Conservation (phyloP, 2,797 vertebrate species). For the Hoplostethus mediterraneus region DNA sequence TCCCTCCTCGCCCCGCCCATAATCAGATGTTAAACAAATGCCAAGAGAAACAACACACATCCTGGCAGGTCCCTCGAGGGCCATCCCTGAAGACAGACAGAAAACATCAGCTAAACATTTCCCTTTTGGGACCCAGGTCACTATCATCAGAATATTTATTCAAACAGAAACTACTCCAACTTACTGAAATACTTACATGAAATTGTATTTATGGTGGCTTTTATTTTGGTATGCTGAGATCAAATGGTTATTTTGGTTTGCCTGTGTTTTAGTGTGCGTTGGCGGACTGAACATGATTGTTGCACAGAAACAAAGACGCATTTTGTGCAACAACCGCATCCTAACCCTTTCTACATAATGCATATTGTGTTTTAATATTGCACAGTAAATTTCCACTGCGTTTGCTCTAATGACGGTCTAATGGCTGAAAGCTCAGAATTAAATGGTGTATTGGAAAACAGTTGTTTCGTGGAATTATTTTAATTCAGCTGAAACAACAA, state of each 20-base stretch:
- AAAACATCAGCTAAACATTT: background rate
- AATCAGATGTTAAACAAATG: conserved; percentile 37
- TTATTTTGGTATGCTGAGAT: no score
- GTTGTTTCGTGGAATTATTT: no score
- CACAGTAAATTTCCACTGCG: background rate
- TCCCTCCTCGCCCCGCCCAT: background rate
- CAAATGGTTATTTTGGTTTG: no score
- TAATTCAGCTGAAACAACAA: no score
- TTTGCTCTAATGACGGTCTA: background rate
- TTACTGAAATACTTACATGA: background rate
- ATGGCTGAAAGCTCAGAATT: background rate
- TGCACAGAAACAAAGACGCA: no score
- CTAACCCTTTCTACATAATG: no score
- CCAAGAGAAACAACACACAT: background rate
- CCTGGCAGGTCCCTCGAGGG: background rate
- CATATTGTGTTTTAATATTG: no score
- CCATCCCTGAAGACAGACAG: background rate
- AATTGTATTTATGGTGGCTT: no score
- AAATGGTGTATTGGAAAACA: background rate
- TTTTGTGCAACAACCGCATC: no score
- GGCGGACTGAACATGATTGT: no score
- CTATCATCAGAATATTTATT: conserved; percentile 47
- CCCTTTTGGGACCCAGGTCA: conserved; percentile 23
- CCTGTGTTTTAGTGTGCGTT: no score
- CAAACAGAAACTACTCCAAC: conserved; percentile 29